Evolutionary conservation across 2,888 invertebrate genomes (phyloP).

Genomic region (Nomada flava): DNA sequence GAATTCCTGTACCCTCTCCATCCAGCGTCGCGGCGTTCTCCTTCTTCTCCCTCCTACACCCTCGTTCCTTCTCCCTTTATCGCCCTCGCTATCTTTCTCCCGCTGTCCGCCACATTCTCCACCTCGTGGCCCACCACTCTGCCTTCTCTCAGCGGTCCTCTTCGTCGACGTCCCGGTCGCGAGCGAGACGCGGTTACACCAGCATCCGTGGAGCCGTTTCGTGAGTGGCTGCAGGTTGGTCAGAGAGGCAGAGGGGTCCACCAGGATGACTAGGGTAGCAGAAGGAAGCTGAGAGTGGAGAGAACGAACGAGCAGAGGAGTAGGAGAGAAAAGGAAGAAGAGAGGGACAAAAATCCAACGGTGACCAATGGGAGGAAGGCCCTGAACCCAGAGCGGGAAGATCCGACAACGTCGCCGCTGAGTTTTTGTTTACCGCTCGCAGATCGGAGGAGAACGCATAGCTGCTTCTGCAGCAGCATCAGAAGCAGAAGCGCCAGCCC

Average conservation of each 20-base stretch:
- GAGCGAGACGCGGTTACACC: slow-evolving; percentile 54
- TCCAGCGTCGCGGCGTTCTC: slow-evolving; percentile 25
- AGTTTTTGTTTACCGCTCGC: slow-evolving; percentile 82
- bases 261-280: slow-evolving; percentile 48
- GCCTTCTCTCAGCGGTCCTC: not conserved
- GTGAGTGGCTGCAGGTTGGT: slow-evolving; percentile 71
- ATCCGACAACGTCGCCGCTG: slow-evolving; percentile 82
- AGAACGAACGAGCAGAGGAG: slow-evolving; percentile 7
- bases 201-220: slow-evolving; percentile 67
- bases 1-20: slow-evolving; percentile 76
- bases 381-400: slow-evolving; percentile 78
- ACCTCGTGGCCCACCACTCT: not conserved
- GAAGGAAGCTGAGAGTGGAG: slow-evolving; percentile 44
- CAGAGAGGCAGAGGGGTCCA: slow-evolving; percentile 56
- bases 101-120: slow-evolving; percentile 9
- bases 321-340: slow-evolving; percentile 59
- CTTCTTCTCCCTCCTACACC: not conserved
- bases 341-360: slow-evolving; percentile 78
- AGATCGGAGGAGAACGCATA: slow-evolving; percentile 72
- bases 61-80: slow-evolving; percentile 9
- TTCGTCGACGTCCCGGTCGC: slow-evolving; percentile 30
- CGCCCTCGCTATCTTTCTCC: not conserved
- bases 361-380: slow-evolving; percentile 78
- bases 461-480: slow-evolving; percentile 69
- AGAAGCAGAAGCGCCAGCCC: slow-evolving; percentile 15